Percentiles rank a stretch among this genome's conserved stretches.
phyloP scores from a whole-genome alignment of 1,140 invertebrate genomes.

The Dreissena polymorpha region DNA sequence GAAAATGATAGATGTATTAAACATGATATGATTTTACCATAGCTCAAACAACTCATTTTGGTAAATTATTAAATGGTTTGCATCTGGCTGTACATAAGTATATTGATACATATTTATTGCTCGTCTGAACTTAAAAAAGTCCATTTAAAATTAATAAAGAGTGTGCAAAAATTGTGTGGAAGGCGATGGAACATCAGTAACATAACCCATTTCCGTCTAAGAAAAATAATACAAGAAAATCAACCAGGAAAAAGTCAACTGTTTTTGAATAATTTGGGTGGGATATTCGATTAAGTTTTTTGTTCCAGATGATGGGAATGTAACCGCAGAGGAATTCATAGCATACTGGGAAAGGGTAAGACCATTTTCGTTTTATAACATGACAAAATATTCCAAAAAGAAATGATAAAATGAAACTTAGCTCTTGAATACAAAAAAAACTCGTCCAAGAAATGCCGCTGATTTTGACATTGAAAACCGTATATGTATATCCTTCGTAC shows the following conservation, averaged over 20 bases:
- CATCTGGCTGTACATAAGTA: too few relatives aligned
- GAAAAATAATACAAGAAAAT: background rate
- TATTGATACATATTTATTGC: background rate
- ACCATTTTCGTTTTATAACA: too few relatives aligned
- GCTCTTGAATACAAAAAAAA: too few relatives aligned
- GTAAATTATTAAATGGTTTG: too few relatives aligned
- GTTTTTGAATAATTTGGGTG: background rate
- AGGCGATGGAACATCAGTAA: background rate
- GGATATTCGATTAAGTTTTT: background rate
- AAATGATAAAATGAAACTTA: too few relatives aligned
- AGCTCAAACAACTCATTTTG: too few relatives aligned
- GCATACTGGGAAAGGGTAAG: slow-evolving; percentile 32
- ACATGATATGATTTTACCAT: too few relatives aligned
- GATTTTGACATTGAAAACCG: too few relatives aligned
- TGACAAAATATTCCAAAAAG: background rate
- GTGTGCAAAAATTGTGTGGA: background rate
- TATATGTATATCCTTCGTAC: too few relatives aligned
- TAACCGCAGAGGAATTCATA: slow-evolving; percentile 24
- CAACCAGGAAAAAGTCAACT: background rate
- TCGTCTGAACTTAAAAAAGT: background rate
- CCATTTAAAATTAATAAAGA: background rate
- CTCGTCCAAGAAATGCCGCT: too few relatives aligned
- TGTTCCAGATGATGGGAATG: slow-evolving; percentile 14
- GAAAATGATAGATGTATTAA: too few relatives aligned
- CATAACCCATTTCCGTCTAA: background rate